phyloP scores from a whole-genome alignment of 2,888 invertebrate genomes.

The Uropetala carovei region DNA sequence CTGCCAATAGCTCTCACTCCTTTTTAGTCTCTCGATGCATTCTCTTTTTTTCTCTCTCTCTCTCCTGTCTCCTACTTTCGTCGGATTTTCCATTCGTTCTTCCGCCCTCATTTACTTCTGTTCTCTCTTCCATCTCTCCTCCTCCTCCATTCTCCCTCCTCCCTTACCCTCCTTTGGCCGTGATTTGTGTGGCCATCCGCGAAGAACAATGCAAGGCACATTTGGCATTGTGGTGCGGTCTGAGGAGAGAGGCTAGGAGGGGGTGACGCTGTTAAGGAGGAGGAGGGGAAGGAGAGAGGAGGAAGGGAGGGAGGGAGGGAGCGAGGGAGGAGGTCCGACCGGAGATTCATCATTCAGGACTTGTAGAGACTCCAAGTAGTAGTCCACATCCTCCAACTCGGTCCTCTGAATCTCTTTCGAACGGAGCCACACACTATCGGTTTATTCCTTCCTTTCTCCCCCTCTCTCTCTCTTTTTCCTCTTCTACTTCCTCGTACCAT shows the following conservation, averaged over 20 bases:
- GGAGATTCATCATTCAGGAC: slow-evolving; percentile 59
- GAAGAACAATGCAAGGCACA: slow-evolving; percentile 58
- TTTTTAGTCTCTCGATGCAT: background rate
- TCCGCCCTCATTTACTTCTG: slow-evolving; percentile 20
- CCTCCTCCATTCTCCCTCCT: background rate
- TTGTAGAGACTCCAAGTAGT: background rate
- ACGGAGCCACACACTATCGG: no score
- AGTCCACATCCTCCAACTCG: background rate
- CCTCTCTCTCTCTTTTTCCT: no score
- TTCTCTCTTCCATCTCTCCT: background rate
- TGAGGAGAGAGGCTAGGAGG: background rate
- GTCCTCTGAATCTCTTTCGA: background rate
- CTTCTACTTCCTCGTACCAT: no score
- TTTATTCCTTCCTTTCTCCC: no score
- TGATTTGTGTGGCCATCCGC: slow-evolving; percentile 60
- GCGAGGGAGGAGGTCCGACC: background rate
- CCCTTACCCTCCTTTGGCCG: background rate
- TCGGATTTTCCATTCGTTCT: background rate
- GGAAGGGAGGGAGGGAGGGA: no score
- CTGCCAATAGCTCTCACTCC: background rate
- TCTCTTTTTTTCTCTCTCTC: background rate
- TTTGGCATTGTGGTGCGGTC: slow-evolving; percentile 55
- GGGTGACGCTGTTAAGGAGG: background rate
- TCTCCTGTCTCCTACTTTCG: no score
- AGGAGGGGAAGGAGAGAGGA: background rate